Evolutionary conservation across 1,140 invertebrate species (phyloP).

Genomic region (Popillia japonica): DNA sequence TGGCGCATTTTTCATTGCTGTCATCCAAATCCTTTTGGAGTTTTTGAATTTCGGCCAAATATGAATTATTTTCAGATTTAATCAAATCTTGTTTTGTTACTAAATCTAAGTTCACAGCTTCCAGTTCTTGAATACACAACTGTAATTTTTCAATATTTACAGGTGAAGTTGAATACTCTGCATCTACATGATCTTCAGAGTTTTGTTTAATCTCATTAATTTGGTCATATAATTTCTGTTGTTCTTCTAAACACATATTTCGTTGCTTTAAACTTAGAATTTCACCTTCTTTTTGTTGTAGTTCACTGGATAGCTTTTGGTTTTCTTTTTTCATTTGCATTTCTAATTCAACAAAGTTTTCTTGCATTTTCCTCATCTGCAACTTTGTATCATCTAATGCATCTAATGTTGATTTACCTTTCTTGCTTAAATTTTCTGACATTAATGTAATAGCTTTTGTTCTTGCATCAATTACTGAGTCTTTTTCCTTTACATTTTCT

Average conservation of each 20-base stretch:
- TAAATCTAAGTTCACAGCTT: neutral
- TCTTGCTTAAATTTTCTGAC: slow-evolving; percentile 77
- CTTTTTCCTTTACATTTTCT: slow-evolving; percentile 85
- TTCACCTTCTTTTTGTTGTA: slow-evolving; percentile 68
- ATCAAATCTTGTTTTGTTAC: neutral
- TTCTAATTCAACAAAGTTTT: slow-evolving; percentile 77
- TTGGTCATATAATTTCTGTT: slow-evolving; percentile 67
- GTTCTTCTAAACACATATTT: slow-evolving; percentile 63
- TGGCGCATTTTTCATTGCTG: neutral
- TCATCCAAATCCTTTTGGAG: neutral
- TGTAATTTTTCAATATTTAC: neutral
- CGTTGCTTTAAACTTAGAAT: slow-evolving; percentile 64
- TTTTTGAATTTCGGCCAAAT: neutral
- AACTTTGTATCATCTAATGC: slow-evolving; percentile 80
- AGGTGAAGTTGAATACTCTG: neutral
- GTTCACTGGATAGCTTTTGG: slow-evolving; percentile 64
- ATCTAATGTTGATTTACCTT: slow-evolving; percentile 74
- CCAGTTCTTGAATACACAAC: neutral
- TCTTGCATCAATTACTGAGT: slow-evolving; percentile 84
- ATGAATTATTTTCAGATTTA: neutral
- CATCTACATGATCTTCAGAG: slow-evolving; percentile 56
- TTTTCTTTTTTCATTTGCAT: slow-evolving; percentile 75
- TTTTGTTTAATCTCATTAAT: slow-evolving; percentile 67
- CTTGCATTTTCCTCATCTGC: slow-evolving; percentile 82
- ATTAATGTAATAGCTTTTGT: slow-evolving; percentile 82